Conservation (phyloP, 2,797 vertebrate species). For the Pseudochromis fuscus region DNA sequence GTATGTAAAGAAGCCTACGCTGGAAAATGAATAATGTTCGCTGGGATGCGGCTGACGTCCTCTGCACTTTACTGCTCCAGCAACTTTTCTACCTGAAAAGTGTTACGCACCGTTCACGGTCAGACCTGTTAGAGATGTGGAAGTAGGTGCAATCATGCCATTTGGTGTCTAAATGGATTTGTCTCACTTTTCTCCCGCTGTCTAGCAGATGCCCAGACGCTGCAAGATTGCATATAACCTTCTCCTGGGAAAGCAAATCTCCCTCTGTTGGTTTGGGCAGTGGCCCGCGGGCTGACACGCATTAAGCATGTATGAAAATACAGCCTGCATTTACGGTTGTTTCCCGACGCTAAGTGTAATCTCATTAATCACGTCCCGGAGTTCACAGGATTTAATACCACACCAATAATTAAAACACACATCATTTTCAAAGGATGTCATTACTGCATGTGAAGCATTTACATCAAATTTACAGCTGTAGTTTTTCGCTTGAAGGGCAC, state of each 20-base stretch:
- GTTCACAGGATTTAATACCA: slow-evolving; percentile 62
- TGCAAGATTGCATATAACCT: slow-evolving; percentile 30
- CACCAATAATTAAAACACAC: slow-evolving; percentile 61
- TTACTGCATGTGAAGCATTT: slow-evolving; percentile 49
- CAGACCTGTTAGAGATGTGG: slow-evolving; percentile 33
- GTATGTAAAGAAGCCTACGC: slow-evolving; percentile 27
- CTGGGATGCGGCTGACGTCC: neutral
- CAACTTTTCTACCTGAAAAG: slow-evolving; percentile 8
- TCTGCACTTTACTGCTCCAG: neutral
- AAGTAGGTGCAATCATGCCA: slow-evolving; percentile 35
- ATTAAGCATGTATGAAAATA: slow-evolving; percentile 66
- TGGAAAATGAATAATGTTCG: slow-evolving; percentile 9
- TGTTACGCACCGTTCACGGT: slow-evolving; percentile 16
- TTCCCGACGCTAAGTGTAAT: slow-evolving; percentile 64
- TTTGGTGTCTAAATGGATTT: slow-evolving; percentile 53
- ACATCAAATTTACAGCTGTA: slow-evolving; percentile 50
- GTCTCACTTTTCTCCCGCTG: slow-evolving; percentile 37
- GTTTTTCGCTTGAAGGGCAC: slow-evolving; percentile 26
- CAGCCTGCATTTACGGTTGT: slow-evolving; percentile 55
- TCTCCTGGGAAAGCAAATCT: slow-evolving; percentile 37
- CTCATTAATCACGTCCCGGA: slow-evolving; percentile 67
- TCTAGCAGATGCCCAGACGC: slow-evolving; percentile 39
- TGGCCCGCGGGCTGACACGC: slow-evolving; percentile 43
- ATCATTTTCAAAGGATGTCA: slow-evolving; percentile 52
- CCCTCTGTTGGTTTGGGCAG: slow-evolving; percentile 46